A percentile compares a stretch with the other conserved stretches of the same genome.
phyloP scores from a whole-genome alignment of 2,888 invertebrate species.

The Tolmerus cingulatus region DNA sequence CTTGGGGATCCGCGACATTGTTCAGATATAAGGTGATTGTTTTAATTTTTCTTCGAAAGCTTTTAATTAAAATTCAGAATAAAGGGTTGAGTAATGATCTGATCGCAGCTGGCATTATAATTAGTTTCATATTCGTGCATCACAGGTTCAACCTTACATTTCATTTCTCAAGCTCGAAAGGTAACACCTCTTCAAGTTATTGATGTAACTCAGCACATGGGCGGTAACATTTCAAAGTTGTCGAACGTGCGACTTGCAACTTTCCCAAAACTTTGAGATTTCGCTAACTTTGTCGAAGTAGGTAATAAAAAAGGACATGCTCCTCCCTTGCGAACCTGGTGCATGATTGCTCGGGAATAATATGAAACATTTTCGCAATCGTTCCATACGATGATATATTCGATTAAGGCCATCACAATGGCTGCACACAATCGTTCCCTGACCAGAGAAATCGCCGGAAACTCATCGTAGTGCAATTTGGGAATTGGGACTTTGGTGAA shows the following conservation, averaged over 20 bases:
- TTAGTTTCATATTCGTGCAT: background rate
- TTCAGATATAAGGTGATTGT: conserved; percentile 3
- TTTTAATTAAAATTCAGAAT: conserved; percentile 19
- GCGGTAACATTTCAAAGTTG: background rate
- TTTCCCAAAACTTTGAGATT: conserved; percentile 6
- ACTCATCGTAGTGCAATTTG: background rate
- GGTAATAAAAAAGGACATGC: background rate
- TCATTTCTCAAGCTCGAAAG: background rate
- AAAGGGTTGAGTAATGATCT: background rate
- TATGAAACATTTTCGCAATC: conserved; percentile 19
- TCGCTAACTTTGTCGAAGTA: background rate
- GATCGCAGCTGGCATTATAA: conserved; percentile 9
- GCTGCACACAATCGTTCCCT: background rate
- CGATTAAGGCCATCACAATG: background rate
- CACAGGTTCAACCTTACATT: background rate
- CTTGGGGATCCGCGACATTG: background rate
- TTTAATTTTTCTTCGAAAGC: conserved; percentile 9
- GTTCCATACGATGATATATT: conserved; percentile 6
- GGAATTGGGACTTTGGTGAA: background rate
- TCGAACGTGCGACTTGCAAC: background rate
- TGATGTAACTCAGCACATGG: background rate
- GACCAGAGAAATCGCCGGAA: background rate
- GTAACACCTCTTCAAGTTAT: background rate
- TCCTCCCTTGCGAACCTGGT: background rate
- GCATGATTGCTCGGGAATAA: background rate